Evolutionary conservation across 2,888 invertebrate species (phyloP).

Genomic region (Mythimna lalbum): DNA sequence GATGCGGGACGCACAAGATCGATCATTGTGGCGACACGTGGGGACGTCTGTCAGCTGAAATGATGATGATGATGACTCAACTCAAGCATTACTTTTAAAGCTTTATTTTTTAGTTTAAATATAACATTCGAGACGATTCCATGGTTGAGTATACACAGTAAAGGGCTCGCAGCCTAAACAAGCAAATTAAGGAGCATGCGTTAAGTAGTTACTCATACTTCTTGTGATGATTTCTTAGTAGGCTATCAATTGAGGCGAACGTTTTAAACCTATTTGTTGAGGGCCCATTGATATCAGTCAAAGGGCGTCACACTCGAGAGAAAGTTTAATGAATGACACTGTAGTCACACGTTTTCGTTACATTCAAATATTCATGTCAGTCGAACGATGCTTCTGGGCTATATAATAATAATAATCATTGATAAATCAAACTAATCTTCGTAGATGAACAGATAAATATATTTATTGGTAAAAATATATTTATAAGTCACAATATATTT

Average conservation of each 20-base stretch:
- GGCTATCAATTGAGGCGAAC: constrained; percentile 65
- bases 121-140: constrained; percentile 36
- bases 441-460: not conserved
- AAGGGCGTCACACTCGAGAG: constrained; percentile 73
- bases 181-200: constrained; percentile 56
- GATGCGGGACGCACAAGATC: too few relatives aligned
- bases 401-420: constrained; percentile 50
- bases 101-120: constrained; percentile 11
- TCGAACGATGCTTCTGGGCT: constrained; percentile 62
- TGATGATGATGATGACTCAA: too few relatives aligned
- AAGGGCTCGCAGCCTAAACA: constrained; percentile 51
- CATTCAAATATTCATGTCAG: constrained; percentile 73
- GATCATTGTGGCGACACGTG: too few relatives aligned
- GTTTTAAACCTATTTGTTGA: constrained; percentile 69
- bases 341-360: constrained; percentile 67
- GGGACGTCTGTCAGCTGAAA: too few relatives aligned
- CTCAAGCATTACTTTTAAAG: constrained; percentile 16
- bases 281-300: constrained; percentile 70
- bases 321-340: constrained; percentile 77
- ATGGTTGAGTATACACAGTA: constrained; percentile 14
- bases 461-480: too few relatives aligned
- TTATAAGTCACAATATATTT: too few relatives aligned
- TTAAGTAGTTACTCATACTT: constrained; percentile 62
- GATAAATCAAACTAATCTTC: constrained; percentile 39
- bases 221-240: constrained; percentile 61